Conservation (phyloP, 2,113 vertebrate species). For the Coturnix japonica region DNA sequence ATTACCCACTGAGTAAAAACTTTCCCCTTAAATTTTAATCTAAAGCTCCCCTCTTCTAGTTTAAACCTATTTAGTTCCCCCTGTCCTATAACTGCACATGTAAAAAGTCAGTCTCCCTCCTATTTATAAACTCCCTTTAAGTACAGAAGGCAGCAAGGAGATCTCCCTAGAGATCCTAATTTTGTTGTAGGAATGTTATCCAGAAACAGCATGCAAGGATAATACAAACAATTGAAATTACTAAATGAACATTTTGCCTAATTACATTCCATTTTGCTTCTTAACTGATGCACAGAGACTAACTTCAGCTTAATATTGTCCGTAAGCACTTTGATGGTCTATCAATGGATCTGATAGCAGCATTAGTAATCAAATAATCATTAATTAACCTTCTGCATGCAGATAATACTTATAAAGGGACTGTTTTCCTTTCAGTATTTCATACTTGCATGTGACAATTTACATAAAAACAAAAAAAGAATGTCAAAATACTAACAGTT, state of each 20-base stretch:
- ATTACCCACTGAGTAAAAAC: no score
- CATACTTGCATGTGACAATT: background rate
- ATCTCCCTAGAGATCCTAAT: background rate
- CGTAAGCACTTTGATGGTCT: background rate
- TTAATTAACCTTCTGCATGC: background rate
- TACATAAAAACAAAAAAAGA: background rate
- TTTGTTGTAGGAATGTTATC: background rate
- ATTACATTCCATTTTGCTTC: background rate
- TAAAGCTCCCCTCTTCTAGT: no score
- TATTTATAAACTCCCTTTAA: no score
- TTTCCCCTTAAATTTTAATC: no score
- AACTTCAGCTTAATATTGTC: background rate
- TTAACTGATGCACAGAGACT: background rate
- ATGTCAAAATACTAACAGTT: background rate
- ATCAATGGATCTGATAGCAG: background rate
- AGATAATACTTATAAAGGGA: background rate
- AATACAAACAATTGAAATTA: background rate
- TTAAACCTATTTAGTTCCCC: no score
- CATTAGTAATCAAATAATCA: background rate
- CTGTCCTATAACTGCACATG: no score
- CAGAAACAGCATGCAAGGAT: no score
- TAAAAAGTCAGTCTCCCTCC: no score
- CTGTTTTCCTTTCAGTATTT: background rate
- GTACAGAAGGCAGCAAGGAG: no score
- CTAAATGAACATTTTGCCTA: background rate